Conservation (phyloP, 2,797 vertebrate species). For the Varecia variegata region DNA sequence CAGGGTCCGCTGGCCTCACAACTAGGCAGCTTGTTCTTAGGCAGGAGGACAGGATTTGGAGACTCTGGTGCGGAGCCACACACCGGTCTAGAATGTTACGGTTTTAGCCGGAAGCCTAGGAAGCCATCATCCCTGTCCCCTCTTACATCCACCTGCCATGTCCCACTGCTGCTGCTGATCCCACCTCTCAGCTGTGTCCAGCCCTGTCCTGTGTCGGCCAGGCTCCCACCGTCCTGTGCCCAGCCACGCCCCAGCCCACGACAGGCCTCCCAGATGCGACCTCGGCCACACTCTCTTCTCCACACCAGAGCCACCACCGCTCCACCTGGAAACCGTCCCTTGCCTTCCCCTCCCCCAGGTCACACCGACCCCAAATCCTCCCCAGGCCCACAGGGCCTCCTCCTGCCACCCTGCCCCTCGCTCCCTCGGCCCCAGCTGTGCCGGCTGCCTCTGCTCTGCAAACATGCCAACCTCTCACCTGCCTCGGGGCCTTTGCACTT, state of each 20-base stretch:
- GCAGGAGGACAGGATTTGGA: not conserved
- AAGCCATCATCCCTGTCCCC: not conserved
- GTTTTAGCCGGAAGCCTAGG: not conserved
- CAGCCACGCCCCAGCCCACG: not conserved
- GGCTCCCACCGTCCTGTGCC: not conserved
- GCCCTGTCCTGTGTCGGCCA: not conserved
- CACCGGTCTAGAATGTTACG: not conserved
- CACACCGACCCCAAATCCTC: not conserved
- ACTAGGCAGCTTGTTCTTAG: not conserved
- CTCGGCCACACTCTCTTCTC: not conserved
- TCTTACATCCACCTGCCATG: not conserved
- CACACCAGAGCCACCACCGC: not conserved
- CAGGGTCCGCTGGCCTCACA: not conserved
- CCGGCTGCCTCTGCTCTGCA: not conserved
- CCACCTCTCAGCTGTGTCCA: not conserved
- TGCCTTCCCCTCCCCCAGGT: not conserved
- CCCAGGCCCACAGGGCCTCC: not conserved
- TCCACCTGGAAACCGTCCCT: not conserved
- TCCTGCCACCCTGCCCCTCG: rapidly evolving
- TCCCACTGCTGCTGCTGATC: no score
- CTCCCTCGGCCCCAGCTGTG: not conserved
- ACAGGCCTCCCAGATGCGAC: not conserved
- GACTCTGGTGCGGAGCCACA: not conserved
- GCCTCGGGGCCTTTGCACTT: not conserved
- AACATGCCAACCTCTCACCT: not conserved